These are phyloP conservation scores for Grallaria varia DNA, from an alignment of 2,113 vertebrate genomes.

Conservation along the genomic window DNA sequence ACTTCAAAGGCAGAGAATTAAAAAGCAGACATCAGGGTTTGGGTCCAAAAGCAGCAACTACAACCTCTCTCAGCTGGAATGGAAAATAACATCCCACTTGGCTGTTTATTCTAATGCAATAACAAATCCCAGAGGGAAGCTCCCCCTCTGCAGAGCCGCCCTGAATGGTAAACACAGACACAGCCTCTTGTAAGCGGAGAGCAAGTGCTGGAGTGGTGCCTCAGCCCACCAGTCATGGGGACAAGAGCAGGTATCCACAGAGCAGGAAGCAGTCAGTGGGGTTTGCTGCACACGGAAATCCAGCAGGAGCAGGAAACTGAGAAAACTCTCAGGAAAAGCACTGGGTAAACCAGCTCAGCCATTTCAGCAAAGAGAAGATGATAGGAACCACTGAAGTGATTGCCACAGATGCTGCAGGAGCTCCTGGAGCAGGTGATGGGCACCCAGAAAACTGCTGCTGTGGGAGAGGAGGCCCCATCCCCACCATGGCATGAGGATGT, in stretches of 20 bases:
- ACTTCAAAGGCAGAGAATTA: neutral
- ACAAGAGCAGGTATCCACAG: neutral
- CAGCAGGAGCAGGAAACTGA: neutral
- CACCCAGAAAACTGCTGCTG: neutral
- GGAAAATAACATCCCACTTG: slow-evolving; percentile 13
- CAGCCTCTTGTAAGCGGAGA: neutral
- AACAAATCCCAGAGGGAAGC: neutral
- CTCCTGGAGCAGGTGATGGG: neutral
- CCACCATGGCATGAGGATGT: rapidly evolving
- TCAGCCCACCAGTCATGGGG: neutral
- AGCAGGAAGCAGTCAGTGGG: neutral
- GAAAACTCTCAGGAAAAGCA: neutral
- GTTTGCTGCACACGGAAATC: neutral
- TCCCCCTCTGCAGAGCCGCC: neutral
- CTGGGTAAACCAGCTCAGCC: neutral
- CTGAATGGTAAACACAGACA: neutral
- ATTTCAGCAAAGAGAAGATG: neutral
- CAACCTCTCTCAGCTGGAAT: neutral
- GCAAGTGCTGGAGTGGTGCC: neutral
- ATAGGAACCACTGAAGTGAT: neutral
- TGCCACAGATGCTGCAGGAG: neutral
- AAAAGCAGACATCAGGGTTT: neutral
- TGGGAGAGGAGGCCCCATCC: neutral
- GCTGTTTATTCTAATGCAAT: neutral
- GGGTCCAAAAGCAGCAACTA: neutral